Evolutionary conservation across 2,888 invertebrate species (phyloP).

Genomic region (Loripinus fragilis): DNA sequence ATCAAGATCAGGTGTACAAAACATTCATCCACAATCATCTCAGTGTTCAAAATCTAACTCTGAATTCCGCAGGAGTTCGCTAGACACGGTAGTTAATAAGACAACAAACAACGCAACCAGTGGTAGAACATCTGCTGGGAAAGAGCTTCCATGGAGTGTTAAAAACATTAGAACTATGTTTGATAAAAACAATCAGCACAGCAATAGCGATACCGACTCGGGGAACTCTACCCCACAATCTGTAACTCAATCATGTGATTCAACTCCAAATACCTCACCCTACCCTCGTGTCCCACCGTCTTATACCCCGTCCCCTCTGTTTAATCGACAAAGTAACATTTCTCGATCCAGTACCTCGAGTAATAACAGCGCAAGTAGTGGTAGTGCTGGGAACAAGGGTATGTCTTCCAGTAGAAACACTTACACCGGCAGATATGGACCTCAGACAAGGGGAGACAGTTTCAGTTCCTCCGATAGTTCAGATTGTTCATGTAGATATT

Average conservation of each 20-base stretch:
- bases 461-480: conserved; percentile 69
- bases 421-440: conserved; percentile 52
- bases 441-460: conserved; percentile 63
- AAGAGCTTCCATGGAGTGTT: conserved; percentile 77
- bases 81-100: conserved; percentile 35
- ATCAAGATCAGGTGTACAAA: conserved; percentile 3
- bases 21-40: conserved; percentile 23
- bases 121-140: conserved; percentile 8
- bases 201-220: neutral
- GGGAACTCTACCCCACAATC: conserved; percentile 22
- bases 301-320: conserved; percentile 70
- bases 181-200: conserved; percentile 49
- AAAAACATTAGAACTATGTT: conserved; percentile 69
- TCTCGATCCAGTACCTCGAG: conserved; percentile 70
- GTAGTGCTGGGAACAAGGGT: conserved; percentile 50
- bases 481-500: conserved; percentile 63
- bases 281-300: conserved; percentile 55
- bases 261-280: conserved; percentile 19
- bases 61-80: conserved; percentile 19
- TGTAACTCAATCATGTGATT: conserved; percentile 20
- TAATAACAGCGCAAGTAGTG: conserved; percentile 61
- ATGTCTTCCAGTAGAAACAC: conserved; percentile 26
- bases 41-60: conserved; percentile 5
- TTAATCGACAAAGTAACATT: conserved; percentile 64
- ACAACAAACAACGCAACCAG: neutral